phyloP scores from a whole-genome alignment of 2,113 vertebrate species.

The Cyphomyrus plagiostoma region DNA sequence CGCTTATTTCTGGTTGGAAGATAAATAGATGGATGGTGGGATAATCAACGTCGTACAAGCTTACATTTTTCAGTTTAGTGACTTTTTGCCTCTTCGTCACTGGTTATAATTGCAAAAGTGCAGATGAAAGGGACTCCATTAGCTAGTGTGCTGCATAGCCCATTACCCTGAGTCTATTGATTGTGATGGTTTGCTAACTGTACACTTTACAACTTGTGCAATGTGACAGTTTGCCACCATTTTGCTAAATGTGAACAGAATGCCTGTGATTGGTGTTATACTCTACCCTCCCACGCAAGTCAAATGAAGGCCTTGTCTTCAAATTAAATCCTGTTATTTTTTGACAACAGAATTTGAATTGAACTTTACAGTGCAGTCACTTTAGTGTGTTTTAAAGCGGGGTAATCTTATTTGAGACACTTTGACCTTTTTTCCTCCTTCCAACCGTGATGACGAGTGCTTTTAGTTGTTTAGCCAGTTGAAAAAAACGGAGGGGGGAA shows the following conservation, averaged over 20 bases:
- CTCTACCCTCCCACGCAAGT: background rate
- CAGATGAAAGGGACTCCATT: background rate
- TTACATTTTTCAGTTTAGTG: background rate
- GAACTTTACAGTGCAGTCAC: conserved; percentile 9
- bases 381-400: background rate
- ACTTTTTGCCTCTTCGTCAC: background rate
- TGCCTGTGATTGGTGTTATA: background rate
- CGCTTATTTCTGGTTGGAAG: background rate
- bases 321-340: background rate
- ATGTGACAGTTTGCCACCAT: background rate
- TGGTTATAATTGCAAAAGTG: background rate
- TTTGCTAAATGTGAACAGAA: background rate
- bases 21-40: background rate
- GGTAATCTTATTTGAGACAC: background rate
- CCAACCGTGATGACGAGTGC: background rate
- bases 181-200: background rate
- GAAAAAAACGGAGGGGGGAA: background rate
- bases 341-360: conserved; percentile 6
- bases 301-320: background rate
- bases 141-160: background rate
- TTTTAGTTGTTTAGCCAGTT: conserved; percentile 1
- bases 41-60: background rate
- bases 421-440: conserved; percentile 6
- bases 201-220: background rate
- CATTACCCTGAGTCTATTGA: background rate